Evolutionary conservation across 1,140 invertebrate genomes (phyloP), one percentile per base, ranked within the genome.

Genomic region (Lepidurus couesii): DNA sequence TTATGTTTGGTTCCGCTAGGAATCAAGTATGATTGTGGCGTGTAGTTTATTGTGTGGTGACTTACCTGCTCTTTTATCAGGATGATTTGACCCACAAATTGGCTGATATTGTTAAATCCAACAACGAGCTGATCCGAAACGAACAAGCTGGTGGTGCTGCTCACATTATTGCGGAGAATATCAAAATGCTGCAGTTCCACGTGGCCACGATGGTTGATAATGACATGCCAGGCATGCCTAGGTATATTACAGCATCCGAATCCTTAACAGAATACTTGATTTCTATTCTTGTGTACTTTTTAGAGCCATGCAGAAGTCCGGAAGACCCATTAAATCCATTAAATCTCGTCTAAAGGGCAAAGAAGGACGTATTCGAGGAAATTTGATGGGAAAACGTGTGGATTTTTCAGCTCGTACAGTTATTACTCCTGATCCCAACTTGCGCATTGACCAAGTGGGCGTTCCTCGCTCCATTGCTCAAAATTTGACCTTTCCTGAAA

Each of bases 31-130:
- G 75, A 44, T 21, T 47, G 1, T 13, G 21, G 16, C 1, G 16
- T 65, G 21, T n/a, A 65, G 6, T 16, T 21, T 65, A 7, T 7
- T 65, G 13, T 13, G 13, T 11, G 21, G 8, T 65, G 5, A 11
- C 16, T 65, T n/a, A 65, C 13, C 21, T 65, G 53, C 21, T 16
- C 21, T 7, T n/a, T 11, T 43, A 42, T 65, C 91, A 98, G 86
- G 98, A 99, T 85, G 98, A 99, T 90, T 90, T 99, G 80, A 99
- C 98, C 0, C 97, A 99, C 85, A 99, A 99, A 87, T 86, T 99
- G 11, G 91, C 97, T 0, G 98, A 99, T 85, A 99, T 99, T 65
- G 96, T 99, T 45, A 99, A 99, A 88, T 90, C 95, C 1, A 99
- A 99, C 84, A 99, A 98, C 86, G 97, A 99, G 85, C 85, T 99